phyloP scores from a whole-genome alignment of 1,140 invertebrate species.

The Triops longicaudatus region DNA sequence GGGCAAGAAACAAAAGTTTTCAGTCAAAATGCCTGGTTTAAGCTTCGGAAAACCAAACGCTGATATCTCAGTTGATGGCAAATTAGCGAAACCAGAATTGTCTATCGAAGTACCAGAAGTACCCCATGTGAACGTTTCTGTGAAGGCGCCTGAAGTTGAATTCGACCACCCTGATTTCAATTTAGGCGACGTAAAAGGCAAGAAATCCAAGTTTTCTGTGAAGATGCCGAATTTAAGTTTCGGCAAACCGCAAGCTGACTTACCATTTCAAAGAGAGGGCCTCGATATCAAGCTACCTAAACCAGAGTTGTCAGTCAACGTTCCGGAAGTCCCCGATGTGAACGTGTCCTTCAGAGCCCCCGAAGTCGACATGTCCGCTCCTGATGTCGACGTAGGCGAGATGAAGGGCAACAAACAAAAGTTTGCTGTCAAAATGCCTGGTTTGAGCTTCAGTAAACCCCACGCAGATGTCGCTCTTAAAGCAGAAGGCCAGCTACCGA shows the following conservation, averaged over 20 bases:
- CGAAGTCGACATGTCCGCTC: background rate
- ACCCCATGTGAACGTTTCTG: background rate
- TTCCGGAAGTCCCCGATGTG: background rate
- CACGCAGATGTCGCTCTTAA: background rate
- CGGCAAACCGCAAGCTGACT: background rate
- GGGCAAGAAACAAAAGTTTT: conserved; percentile 21
- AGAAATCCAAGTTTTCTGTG: conserved; percentile 22
- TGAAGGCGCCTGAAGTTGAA: background rate
- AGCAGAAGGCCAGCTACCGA: background rate
- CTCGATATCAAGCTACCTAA: background rate
- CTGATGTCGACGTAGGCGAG: background rate
- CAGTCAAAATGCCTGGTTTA: conserved; percentile 26
- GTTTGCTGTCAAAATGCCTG: background rate
- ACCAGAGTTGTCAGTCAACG: background rate
- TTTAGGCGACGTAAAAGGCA: background rate
- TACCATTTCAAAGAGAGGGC: background rate
- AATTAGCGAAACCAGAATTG: background rate
- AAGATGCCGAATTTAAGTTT: conserved; percentile 24
- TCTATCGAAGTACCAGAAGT: background rate
- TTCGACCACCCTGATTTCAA: background rate
- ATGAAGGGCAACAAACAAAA: conserved; percentile 11
- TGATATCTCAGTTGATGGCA: background rate
- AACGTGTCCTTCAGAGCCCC: background rate
- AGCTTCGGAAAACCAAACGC: conserved; percentile 16
- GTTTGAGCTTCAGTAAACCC: background rate